Base-by-base conservation (phyloP, 53 echinoderm and acorn worm genomes). In the Luidia sarsii region DNA sequence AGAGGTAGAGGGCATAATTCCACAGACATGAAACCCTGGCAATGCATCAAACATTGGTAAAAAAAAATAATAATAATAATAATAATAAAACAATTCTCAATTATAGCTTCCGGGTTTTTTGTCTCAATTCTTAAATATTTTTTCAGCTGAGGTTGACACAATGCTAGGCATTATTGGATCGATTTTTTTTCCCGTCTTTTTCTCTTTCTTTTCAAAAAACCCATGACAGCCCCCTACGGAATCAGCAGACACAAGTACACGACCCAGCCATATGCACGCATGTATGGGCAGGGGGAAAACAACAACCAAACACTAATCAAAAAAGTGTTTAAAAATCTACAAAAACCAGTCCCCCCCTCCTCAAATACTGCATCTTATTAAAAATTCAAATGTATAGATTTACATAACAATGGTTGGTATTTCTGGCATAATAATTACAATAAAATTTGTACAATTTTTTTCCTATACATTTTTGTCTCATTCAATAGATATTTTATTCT, bases 351-450 rank as follows among this genome's bases (percentile, higher is more conserved):
- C 27, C 18, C 31, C 33, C 30, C 41, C 32, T 74, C 57, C 15
- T 57, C 39, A 74, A 74, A 74, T 74, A 74, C 74, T 77, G 60
- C 77, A 45, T 46, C 61, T 77, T 61, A 60, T 43, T 60, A 77
- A 77, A 77, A 77, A 77, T 61, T 77, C 77, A 60, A 77, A 77
- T 77, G 77, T 77, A 77, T 77, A 77, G 77, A 77, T 77, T 77
- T 77, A 61, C 77, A 77, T 59, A 46, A 77, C 60, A 60, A 60
- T 27, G 43, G 77, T 75, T 60, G 77, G 48, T 60, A 39, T 77
- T 60, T 77, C 77, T 41, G 59, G 74, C 39, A 30, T 74, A 57
- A 61, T 77, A 61, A 77, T 77, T 77, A 77, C 77, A 77, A 60
- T 77, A 77, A 77, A 77, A 60, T 77, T 61, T 77, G 77, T 77